Evolutionary conservation across 2,888 invertebrate species (phyloP).

Genomic region (Rotaria socialis): DNA sequence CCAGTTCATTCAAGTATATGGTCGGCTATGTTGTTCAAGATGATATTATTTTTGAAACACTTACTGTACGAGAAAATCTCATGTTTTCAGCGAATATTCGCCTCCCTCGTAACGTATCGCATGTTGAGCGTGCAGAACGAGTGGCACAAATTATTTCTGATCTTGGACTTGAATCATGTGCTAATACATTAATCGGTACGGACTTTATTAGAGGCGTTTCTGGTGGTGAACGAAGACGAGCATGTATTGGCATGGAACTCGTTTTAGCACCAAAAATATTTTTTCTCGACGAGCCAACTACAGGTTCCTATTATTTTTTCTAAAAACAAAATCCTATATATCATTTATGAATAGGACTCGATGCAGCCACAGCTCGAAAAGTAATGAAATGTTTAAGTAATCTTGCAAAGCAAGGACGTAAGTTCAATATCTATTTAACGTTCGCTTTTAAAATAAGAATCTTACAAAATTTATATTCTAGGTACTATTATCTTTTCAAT

Average conservation of each 20-base stretch:
- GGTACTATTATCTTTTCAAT: background rate
- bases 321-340: no score
- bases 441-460: background rate
- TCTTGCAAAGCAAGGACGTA: constrained; percentile 53
- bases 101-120: constrained; percentile 48
- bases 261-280: constrained; percentile 57
- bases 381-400: constrained; percentile 54
- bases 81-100: constrained; percentile 52
- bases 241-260: constrained; percentile 60
- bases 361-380: constrained; percentile 58
- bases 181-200: constrained; percentile 57
- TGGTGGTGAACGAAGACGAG: constrained; percentile 59
- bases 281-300: constrained; percentile 60
- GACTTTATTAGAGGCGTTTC: constrained; percentile 59
- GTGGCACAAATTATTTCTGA: constrained; percentile 55
- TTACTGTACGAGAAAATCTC: constrained; percentile 53
- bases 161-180: constrained; percentile 54
- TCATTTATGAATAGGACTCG: constrained; percentile 52
- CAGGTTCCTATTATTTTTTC: constrained; percentile 48
- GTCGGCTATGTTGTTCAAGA: no score
- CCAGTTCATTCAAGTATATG: no score
- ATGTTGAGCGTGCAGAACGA: constrained; percentile 50
- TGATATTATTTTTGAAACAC: constrained; percentile 55
- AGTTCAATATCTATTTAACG: background rate
- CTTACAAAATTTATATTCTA: background rate